Evolutionary conservation across 2,797 vertebrate species (phyloP), one percentile per base, ranked within the genome.

Genomic region (Sebastes miniatus): DNA sequence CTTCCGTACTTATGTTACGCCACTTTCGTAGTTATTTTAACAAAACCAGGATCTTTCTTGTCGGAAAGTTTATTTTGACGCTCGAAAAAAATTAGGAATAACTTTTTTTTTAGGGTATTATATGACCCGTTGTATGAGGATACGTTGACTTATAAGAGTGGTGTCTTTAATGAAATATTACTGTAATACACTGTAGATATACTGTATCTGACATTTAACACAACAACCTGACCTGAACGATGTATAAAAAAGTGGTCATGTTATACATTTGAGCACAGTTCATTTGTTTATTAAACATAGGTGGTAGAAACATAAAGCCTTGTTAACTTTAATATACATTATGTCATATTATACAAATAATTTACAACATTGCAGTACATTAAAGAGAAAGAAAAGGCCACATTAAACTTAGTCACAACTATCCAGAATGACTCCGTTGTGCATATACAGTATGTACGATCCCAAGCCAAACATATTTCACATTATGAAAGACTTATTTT

Each of bases 341-440:
- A 84, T 87, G 67, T 88, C 74, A 81, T 90, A 83, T 79, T 76
- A 59, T 93, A 92, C 89, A 92, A 72, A 88, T 93, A 78, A 89
- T 94, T 89, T 91, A 91, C 92, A 93, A 88, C 91, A 89, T 90
- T 73, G 89, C 87, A 88, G 79, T 54, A 93, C 93, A 75, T 80
- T 70, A 76, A 89, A 88, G 88, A 92, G 69, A 92, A 92, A 93
- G 75, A 85, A 93, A 94, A 94, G 94, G 93, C 93, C 94, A 93
- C 94, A 88, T 84, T 80, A 87, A 85, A 92, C 88, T 2, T 69
- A 72, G 81, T 89, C 92, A 93, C 90, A 73, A 81, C 83, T 87
- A 91, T 88, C 89, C 84, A 95, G 93, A 92, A 84, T 72, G 78
- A 91, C 91, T 90, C 83, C 90, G 93, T 92, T 94, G 92, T 89